Percentiles rank a stretch among this genome's conserved stretches.
Evolutionary conservation across 2,113 vertebrate genomes (phyloP).

Genomic region (Bungarus multicinctus): DNA sequence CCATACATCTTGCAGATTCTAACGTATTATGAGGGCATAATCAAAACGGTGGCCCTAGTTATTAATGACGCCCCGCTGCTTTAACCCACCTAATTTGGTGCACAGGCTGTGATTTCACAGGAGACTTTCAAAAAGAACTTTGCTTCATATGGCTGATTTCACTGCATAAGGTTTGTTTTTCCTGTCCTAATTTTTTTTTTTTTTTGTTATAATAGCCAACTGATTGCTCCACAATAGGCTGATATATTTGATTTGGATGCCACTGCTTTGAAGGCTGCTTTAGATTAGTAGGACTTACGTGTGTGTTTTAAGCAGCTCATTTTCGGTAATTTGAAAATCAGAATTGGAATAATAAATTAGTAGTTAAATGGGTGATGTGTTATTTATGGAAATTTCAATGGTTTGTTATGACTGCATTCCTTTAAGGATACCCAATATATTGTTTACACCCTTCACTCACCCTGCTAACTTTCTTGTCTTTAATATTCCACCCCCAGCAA

Average conservation of each 20-base stretch:
- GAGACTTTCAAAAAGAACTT: conserved; percentile 54
- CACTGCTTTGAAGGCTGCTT: conserved; percentile 52
- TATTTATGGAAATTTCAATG: conserved; percentile 57
- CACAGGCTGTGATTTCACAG: conserved; percentile 42
- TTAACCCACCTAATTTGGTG: conserved; percentile 43
- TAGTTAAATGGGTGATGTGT: conserved; percentile 55
- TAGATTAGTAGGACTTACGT: conserved; percentile 60
- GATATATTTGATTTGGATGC: conserved; percentile 53
- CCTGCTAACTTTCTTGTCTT: conserved; percentile 36
- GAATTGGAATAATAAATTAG: conserved; percentile 65
- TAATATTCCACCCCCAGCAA: conserved; percentile 17
- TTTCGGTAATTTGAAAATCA: conserved; percentile 59
- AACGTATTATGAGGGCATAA: conserved; percentile 53
- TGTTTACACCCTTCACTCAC: conserved; percentile 57
- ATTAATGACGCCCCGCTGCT: conserved; percentile 53
- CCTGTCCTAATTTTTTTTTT: conserved; percentile 55
- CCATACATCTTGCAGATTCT: conserved; percentile 56
- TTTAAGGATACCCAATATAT: conserved; percentile 40
- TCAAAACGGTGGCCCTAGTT: conserved; percentile 50
- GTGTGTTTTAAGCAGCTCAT: conserved; percentile 43
- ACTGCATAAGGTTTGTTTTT: conserved; percentile 65
- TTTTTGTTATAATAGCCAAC: conserved; percentile 65
- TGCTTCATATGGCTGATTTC: conserved; percentile 57
- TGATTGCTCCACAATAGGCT: conserved; percentile 65
- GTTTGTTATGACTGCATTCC: conserved; percentile 52